Evolutionary conservation across 2,797 vertebrate species (phyloP), one percentile per base, ranked within the genome.

Genomic region (Dermochelys coriacea): DNA sequence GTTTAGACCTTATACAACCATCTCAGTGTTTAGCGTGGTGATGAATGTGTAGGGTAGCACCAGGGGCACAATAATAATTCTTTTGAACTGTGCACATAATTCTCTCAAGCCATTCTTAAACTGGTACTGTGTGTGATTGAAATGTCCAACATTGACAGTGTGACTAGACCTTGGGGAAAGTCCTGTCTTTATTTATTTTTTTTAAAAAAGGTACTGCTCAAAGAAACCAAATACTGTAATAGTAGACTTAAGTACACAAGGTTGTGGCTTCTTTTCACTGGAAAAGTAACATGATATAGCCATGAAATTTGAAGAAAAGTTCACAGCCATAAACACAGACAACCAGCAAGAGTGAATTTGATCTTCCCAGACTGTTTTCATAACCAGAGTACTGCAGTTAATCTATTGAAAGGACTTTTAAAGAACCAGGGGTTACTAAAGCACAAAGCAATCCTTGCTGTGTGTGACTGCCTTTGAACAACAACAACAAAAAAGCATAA

Each of bases 151-250:
- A 37, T 59, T 91, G 87, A 78, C 55, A 88, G 78, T 31, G 68
- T 45, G 45, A 64, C 57, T 88, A 8, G 79, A 25, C 90, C 75
- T 55, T 85, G 61, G 29, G 2, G 57, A 31, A 94, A 34, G 94
- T 95, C 78, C 86, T 93, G 85, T 57, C 14, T 82, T 94, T 94
- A 52, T 52, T 52, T 57, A 15, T 82, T 94, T 94, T 85, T 81
- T 85, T 51, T 89, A 79, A 90, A 88, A 74, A 45, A 52, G 71
- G 4, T 91, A 74, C 80, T 59, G 14, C 29, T 31, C 29, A 59
- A 23, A 95, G 94, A 97, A 96, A 96, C 91, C 86, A 96, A 95
- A 88, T 95, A 84, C 93, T 92, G 94, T 95, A 77, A 57, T 86
- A 31, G 75, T 95, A 86, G 37, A 49, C 3, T 57, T 86, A 81